A percentile compares a stretch with the other conserved stretches of the same genome.
Conservation (phyloP, 2,797 vertebrate genomes). For the Hypotaenidia okinawae region DNA sequence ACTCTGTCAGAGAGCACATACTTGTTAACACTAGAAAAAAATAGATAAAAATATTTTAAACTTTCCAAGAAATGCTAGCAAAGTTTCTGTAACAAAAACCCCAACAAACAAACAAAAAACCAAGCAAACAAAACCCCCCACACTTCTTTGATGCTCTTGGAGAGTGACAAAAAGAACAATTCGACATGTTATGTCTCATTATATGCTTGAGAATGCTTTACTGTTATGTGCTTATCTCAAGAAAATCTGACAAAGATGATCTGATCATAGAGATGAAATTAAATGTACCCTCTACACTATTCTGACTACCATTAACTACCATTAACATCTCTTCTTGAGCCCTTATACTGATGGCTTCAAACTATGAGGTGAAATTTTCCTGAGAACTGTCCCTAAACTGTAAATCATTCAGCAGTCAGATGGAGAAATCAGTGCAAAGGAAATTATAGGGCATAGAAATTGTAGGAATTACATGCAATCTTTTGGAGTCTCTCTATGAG, state of each 20-base stretch:
- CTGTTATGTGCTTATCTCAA: not conserved
- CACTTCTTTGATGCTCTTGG: fast-evolving
- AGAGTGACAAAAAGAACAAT: not conserved
- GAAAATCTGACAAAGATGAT: not conserved
- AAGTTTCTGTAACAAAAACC: not conserved
- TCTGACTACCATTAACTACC: not conserved
- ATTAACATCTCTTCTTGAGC: not conserved
- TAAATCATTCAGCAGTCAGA: not conserved
- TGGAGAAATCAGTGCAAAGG: not conserved
- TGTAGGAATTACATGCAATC: not conserved
- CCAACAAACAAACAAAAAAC: no score
- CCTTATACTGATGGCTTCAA: not conserved
- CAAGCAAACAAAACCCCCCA: no score
- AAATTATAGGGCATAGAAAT: not conserved
- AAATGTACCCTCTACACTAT: not conserved
- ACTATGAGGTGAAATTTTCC: not conserved
- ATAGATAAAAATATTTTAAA: fast-evolving
- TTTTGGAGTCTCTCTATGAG: not conserved
- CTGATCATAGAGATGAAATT: not conserved
- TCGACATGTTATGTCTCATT: not conserved
- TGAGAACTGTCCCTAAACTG: not conserved
- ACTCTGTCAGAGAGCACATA: fast-evolving
- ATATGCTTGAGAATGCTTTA: not conserved
- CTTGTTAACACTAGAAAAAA: not conserved
- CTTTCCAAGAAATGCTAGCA: not conserved